phyloP scores from a whole-genome alignment of 2,797 vertebrate species.

The Ispidina picta region DNA sequence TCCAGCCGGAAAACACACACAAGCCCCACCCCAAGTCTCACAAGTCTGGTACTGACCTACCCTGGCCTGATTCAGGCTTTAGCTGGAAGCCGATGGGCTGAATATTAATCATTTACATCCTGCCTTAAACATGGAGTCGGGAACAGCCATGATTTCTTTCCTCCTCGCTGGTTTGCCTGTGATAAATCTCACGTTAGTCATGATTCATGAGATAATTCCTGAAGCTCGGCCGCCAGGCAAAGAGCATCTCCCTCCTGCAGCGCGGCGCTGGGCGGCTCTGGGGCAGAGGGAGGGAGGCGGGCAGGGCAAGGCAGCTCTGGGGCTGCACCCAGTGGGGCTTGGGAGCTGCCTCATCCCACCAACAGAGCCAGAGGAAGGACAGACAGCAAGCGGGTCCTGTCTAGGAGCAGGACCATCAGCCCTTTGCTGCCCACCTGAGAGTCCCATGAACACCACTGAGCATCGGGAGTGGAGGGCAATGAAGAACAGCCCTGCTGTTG shows the following conservation, averaged over 20 bases:
- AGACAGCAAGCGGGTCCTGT: neutral
- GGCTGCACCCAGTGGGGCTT: accelerated
- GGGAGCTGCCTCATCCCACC: neutral
- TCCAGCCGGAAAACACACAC: neutral
- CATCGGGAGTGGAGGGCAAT: neutral
- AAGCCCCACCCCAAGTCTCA: neutral
- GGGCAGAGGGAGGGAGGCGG: neutral
- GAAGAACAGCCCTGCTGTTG: neutral
- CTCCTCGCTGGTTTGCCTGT: neutral
- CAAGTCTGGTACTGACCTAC: neutral
- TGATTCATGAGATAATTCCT: neutral
- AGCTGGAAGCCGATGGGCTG: neutral
- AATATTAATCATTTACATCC: neutral
- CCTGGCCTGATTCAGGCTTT: neutral
- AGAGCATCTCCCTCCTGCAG: neutral
- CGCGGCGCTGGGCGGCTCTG: neutral
- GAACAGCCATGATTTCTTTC: neutral
- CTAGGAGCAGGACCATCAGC: neutral
- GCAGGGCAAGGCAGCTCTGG: neutral
- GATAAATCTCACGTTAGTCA: neutral
- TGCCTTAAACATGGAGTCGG: neutral
- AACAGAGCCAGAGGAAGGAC: accelerated
- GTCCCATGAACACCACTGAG: neutral
- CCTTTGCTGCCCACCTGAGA: neutral
- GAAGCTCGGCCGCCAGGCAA: neutral